Evolutionary conservation across 1,140 invertebrate species (phyloP).

Genomic region (Penaeus vannamei): DNA sequence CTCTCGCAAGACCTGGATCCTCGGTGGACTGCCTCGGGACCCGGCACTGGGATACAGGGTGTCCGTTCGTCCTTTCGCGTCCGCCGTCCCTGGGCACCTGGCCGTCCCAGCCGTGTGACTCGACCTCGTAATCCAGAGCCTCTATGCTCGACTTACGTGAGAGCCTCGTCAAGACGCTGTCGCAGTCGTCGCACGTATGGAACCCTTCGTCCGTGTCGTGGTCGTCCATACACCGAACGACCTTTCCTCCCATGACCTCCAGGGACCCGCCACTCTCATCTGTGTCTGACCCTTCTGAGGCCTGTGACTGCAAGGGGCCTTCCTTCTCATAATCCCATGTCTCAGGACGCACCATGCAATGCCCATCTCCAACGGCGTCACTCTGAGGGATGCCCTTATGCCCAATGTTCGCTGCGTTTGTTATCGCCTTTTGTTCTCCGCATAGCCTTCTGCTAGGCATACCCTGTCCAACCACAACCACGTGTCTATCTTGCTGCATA

Average conservation of each 20-base stretch:
- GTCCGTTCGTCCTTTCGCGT: neutral
- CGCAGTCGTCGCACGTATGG: conserved; percentile 49
- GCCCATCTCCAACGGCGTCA: too few species aligned
- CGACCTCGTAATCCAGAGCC: neutral
- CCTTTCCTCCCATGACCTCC: neutral
- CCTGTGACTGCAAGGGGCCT: neutral
- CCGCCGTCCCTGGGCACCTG: neutral
- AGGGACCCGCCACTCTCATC: neutral
- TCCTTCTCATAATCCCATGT: neutral
- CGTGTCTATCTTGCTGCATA: too few species aligned
- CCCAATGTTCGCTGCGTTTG: too few species aligned
- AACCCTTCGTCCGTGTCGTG: conserved; percentile 54
- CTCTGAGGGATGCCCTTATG: too few species aligned
- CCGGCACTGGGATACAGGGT: neutral
- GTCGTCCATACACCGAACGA: neutral
- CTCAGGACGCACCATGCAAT: neutral
- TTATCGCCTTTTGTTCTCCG: too few species aligned
- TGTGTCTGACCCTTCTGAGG: neutral
- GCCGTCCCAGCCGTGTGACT: neutral
- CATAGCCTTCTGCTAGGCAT: too few species aligned
- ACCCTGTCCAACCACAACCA: too few species aligned
- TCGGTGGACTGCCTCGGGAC: too few species aligned
- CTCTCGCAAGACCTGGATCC: too few species aligned
- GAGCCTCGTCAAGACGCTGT: conserved; percentile 31
- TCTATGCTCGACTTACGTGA: conserved; percentile 33